phyloP scores from a whole-genome alignment of 2,888 invertebrate genomes.

The Morpho achilles region DNA sequence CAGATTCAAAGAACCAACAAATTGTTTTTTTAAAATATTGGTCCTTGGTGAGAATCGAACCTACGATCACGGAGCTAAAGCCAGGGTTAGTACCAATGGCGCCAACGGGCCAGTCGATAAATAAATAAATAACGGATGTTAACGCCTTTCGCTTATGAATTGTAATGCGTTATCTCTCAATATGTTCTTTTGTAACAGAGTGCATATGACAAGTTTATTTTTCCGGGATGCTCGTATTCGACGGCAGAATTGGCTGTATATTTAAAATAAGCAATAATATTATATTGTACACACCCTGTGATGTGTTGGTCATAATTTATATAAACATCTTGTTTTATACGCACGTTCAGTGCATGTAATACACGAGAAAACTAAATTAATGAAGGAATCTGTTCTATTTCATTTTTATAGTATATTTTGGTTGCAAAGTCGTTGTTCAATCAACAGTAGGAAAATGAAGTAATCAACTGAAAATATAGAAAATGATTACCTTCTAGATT shows the following conservation, averaged over 20 bases:
- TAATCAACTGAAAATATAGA: not conserved
- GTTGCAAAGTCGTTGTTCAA: not conserved
- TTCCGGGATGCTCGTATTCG: conserved; percentile 32
- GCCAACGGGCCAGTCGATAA: too few relatives aligned
- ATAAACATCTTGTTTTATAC: conserved; percentile 23
- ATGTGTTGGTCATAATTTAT: conserved; percentile 11
- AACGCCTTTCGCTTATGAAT: conserved; percentile 32
- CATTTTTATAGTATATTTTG: not conserved
- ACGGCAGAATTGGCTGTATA: conserved; percentile 29
- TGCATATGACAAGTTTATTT: conserved; percentile 48
- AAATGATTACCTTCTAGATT: too few relatives aligned
- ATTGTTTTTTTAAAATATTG: too few relatives aligned
- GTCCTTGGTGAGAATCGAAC: too few relatives aligned
- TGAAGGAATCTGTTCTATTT: too few relatives aligned
- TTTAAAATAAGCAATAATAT: conserved; percentile 12
- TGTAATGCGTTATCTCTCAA: conserved; percentile 18
- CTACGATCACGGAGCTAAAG: too few relatives aligned
- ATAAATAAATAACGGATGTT: not conserved
- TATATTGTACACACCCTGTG: not conserved
- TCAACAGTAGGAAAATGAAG: not conserved
- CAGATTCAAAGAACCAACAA: too few relatives aligned
- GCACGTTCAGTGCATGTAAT: conserved; percentile 4
- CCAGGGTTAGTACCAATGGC: too few relatives aligned
- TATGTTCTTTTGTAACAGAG: conserved; percentile 38
- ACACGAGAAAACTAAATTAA: not conserved